Percentiles rank a stretch among this genome's conserved stretches.
phyloP scores from a whole-genome alignment of 1,140 invertebrate species.

The Tetraneura akinire region DNA sequence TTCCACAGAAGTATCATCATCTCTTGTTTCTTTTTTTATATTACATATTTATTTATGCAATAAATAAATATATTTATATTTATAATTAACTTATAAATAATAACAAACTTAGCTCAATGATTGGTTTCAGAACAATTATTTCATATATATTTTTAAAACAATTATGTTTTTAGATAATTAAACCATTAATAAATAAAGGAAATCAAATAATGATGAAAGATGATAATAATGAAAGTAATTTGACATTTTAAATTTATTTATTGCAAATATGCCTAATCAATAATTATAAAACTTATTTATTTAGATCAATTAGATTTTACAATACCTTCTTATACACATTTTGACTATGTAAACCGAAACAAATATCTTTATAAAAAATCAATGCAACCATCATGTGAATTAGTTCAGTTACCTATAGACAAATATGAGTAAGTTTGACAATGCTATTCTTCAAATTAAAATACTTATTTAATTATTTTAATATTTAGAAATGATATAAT shows the following conservation, averaged over 20 bases:
- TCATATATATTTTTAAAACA: neutral
- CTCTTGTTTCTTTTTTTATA: too few species aligned
- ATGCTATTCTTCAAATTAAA: neutral
- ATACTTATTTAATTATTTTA: neutral
- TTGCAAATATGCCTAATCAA: neutral
- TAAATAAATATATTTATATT: too few species aligned
- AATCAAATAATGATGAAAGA: constrained; percentile 14
- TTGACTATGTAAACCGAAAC: constrained; percentile 15
- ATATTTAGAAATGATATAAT: constrained; percentile 56
- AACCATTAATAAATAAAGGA: constrained; percentile 39
- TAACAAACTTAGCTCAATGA: too few species aligned
- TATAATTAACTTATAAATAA: too few species aligned
- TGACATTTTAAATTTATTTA: neutral
- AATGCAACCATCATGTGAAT: neutral
- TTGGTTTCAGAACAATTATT: too few species aligned
- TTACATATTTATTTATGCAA: too few species aligned
- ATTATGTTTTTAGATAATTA: constrained; percentile 9
- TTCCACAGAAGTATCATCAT: too few species aligned
- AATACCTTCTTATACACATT: constrained; percentile 22
- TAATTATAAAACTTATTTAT: neutral
- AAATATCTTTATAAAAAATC: constrained; percentile 8
- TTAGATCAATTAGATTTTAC: constrained; percentile 10
- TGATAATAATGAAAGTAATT: neutral
- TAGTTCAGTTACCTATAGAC: constrained; percentile 41
- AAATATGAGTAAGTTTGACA: constrained; percentile 25